These are phyloP conservation scores for Meloidogyne hapla DNA, from an alignment of 1,140 invertebrate species.

Conservation along the genomic window DNA sequence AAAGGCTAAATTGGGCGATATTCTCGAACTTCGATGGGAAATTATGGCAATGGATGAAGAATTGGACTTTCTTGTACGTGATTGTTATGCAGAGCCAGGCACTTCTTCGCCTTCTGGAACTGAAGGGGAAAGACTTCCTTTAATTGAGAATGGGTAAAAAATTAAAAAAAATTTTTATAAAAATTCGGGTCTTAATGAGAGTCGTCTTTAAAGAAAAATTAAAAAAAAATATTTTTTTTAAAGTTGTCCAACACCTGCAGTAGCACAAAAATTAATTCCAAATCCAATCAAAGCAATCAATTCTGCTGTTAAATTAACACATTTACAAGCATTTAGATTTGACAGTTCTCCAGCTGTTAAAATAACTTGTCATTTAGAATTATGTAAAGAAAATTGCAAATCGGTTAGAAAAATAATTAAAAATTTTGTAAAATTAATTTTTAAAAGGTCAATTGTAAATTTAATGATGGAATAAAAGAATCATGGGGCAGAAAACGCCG, in stretches of 20 bases:
- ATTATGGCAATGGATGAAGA: constrained; percentile 65
- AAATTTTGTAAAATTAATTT: background rate
- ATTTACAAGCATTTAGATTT: constrained; percentile 63
- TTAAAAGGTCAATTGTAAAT: constrained; percentile 50
- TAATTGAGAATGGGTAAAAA: constrained; percentile 54
- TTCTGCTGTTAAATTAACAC: constrained; percentile 58
- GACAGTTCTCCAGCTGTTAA: constrained; percentile 56
- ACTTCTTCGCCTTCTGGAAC: constrained; percentile 23
- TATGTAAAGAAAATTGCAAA: constrained; percentile 62
- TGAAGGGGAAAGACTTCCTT: constrained; percentile 52
- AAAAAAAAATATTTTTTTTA: too few species aligned
- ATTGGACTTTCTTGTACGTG: constrained; percentile 62
- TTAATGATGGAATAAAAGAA: constrained; percentile 50
- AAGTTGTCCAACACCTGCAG: constrained; percentile 63
- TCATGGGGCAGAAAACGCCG: constrained; percentile 63
- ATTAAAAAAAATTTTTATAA: background rate
- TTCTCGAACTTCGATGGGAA: constrained; percentile 63
- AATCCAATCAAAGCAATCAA: constrained; percentile 54
- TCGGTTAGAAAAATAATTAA: constrained; percentile 34
- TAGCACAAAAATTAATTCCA: constrained; percentile 62
- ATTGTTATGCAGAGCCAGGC: constrained; percentile 60
- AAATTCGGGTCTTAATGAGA: background rate
- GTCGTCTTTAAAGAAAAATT: too few species aligned
- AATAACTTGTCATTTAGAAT: constrained; percentile 60
- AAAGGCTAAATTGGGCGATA: constrained; percentile 62